Evolutionary conservation across 2,888 invertebrate species (phyloP).

Genomic region (Zaprionus obscuricornis): DNA sequence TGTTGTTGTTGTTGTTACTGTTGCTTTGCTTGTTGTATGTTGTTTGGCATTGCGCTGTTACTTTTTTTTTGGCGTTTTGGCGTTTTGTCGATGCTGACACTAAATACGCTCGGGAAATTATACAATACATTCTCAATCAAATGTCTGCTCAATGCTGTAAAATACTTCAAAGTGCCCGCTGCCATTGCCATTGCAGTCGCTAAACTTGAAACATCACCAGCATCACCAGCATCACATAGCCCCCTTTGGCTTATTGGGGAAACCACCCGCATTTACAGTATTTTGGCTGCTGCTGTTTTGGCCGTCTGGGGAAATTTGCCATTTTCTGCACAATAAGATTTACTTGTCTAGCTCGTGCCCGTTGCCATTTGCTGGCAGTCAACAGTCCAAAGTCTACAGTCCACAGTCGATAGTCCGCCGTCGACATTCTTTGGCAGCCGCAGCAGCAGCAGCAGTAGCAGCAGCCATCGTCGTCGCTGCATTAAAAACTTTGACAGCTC

Average conservation of each 20-base stretch:
- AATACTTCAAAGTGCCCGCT: slow-evolving; percentile 67
- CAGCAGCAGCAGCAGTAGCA: slow-evolving; percentile 29
- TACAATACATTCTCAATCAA: slow-evolving; percentile 82
- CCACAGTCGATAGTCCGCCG: no score
- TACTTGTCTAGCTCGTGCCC: slow-evolving; percentile 80
- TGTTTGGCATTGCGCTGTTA: slow-evolving; percentile 40
- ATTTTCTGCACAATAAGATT: slow-evolving; percentile 82
- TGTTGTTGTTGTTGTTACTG: slow-evolving; percentile 19
- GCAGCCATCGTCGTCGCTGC: slow-evolving; percentile 52
- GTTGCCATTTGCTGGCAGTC: slow-evolving; percentile 62
- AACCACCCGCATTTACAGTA: slow-evolving; percentile 37
- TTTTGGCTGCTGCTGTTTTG: slow-evolving; percentile 35
- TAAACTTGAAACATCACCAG: no score
- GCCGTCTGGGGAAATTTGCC: slow-evolving; percentile 81
- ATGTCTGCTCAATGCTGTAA: slow-evolving; percentile 73
- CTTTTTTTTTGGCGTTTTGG: no score
- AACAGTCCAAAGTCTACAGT: no score
- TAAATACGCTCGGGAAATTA: slow-evolving; percentile 82
- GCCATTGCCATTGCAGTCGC: slow-evolving; percentile 39
- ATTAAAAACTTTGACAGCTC: slow-evolving; percentile 80
- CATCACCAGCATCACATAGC: not conserved
- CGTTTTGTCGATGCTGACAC: slow-evolving; percentile 60
- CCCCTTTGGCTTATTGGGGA: not conserved
- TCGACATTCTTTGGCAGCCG: slow-evolving; percentile 41
- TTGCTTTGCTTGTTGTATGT: slow-evolving; percentile 14